Evolutionary conservation across 2,113 vertebrate genomes (phyloP), one percentile per base, ranked within the genome.

Genomic region (Acrocephalus kingi): DNA sequence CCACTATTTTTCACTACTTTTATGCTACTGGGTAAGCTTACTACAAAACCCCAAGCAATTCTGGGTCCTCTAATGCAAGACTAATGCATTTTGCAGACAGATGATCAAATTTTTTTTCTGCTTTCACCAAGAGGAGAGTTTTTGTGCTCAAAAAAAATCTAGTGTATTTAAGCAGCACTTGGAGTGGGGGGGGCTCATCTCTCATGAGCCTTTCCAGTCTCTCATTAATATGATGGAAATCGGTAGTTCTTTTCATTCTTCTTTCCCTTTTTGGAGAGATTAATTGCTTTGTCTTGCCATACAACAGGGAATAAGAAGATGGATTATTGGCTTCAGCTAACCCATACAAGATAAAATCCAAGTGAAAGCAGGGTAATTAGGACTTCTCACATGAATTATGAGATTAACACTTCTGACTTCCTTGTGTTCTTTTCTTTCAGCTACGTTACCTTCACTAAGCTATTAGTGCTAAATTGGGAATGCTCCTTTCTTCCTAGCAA

Each of bases 361-460:
- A 88, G 61, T 19, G 45, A 93, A 96, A 48, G 59, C 37, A 85
- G 89, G 45, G 67, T 45, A 94, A 39, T 48, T 73, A 61, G 63
- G 39, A 77, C 55, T 80, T 86, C 62, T 84, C 79, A 86, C 48
- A 84, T 19, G 39, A 88, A 80, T 92, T 59, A 84, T 14, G 52
- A 93, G 85, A 93, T 94, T 85, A 96, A 94, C 67, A 83, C 45
- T 86, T 95, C 52, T 84, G 64, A 94, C 92, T 84, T 91, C 61
- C 56, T 55, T 45, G 17, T 48, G 49, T 41, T 94, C 41, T 93
- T 94, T 73, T 33, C 39, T 87, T 89, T 90, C 79, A 81, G 45
- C 55, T 67, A 51, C 0, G 2, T 80, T 88, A 37, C 76, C 78
- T 80, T 59, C 46, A 45, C 43, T 74, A 69, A 84, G 9, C 52